Conservation (phyloP, 2,888 invertebrate genomes). For the Myathropa florea region DNA sequence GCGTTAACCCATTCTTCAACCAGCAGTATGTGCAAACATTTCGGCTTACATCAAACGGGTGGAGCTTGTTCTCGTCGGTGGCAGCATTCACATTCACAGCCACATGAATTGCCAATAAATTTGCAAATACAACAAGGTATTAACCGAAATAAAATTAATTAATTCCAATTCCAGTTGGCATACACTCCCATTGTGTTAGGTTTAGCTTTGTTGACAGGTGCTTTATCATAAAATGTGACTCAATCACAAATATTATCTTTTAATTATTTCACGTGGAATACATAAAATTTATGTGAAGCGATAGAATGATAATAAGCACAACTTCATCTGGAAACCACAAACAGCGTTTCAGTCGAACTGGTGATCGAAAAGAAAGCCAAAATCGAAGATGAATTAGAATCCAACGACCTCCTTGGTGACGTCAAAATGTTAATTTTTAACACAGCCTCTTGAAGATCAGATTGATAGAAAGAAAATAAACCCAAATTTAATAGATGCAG, state of each 20-base stretch:
- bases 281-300: neutral
- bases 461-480: neutral
- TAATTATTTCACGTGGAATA: neutral
- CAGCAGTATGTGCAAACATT: conserved; percentile 34
- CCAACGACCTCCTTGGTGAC: neutral
- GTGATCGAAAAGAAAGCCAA: neutral
- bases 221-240: neutral
- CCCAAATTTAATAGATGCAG: conserved; percentile 17
- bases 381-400: neutral
- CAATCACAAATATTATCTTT: neutral
- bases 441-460: neutral
- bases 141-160: neutral
- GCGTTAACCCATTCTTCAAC: conserved; percentile 16
- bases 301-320: neutral
- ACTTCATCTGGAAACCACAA: neutral
- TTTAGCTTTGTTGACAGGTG: neutral
- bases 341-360: neutral
- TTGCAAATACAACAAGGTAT: conserved; percentile 20
- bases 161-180: neutral
- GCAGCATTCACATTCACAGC: neutral
- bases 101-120: conserved; percentile 28
- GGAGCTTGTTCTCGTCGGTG: neutral
- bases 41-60: conserved; percentile 35
- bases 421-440: conserved; percentile 18
- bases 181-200: neutral